Conservation (phyloP, 2,888 invertebrate species). For the Emmelina monodactyla region DNA sequence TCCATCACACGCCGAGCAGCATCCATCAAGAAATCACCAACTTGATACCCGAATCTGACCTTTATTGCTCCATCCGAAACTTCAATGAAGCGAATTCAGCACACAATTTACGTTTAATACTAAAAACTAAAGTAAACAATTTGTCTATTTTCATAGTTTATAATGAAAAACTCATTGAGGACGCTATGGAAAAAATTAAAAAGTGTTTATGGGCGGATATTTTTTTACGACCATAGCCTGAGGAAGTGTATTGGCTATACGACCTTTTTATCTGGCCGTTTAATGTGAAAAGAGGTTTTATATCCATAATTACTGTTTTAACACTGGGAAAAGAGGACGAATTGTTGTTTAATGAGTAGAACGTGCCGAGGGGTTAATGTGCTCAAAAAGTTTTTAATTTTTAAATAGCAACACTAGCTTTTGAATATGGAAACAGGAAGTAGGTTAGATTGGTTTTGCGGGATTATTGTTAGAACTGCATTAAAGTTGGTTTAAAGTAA, state of each 20-base stretch:
- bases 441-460: too few relatives aligned
- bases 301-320: constrained; percentile 57
- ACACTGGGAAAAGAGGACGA: constrained; percentile 39
- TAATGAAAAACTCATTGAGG: constrained; percentile 55
- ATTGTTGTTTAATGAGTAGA: constrained; percentile 17
- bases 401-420: too few relatives aligned
- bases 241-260: constrained; percentile 50
- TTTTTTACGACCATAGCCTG: constrained; percentile 43
- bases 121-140: constrained; percentile 52
- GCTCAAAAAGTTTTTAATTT: background rate
- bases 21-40: constrained; percentile 22
- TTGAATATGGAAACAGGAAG: too few relatives aligned
- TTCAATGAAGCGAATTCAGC: constrained; percentile 48
- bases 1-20: constrained; percentile 25
- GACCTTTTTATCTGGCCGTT: constrained; percentile 54
- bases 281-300: constrained; percentile 57
- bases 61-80: constrained; percentile 25
- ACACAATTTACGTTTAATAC: constrained; percentile 46
- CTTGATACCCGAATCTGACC: constrained; percentile 29
- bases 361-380: background rate
- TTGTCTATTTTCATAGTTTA: constrained; percentile 51
- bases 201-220: constrained; percentile 56
- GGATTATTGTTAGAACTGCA: too few relatives aligned
- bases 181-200: constrained; percentile 43
- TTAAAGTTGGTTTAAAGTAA: too few relatives aligned